Conservation (phyloP, 2,888 invertebrate genomes). For the Callimorpha dominula region DNA sequence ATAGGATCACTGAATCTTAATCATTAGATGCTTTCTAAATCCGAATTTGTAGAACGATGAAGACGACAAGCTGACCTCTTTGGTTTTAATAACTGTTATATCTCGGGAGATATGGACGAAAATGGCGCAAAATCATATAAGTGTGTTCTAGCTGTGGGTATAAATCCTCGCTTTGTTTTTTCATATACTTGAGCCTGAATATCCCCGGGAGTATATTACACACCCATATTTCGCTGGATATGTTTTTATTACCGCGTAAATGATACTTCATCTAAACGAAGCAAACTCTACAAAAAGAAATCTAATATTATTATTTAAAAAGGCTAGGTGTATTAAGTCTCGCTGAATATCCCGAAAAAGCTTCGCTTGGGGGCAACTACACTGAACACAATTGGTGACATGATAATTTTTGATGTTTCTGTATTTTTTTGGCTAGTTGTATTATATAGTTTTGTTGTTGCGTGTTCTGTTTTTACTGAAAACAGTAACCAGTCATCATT, state of each 20-base stretch:
- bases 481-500: not conserved
- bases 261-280: not conserved
- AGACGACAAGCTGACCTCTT: not conserved
- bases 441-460: not conserved
- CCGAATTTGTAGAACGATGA: no score
- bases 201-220: not conserved
- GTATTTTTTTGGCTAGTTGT: not conserved
- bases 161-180: not conserved
- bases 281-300: not conserved
- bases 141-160: not conserved
- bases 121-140: not conserved
- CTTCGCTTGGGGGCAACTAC: not conserved
- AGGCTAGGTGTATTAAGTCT: not conserved
- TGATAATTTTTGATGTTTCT: not conserved
- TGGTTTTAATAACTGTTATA: not conserved
- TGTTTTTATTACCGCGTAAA: not conserved
- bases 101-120: not conserved
- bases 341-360: not conserved
- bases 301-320: not conserved
- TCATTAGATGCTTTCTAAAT: no score
- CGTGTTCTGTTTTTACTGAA: not conserved
- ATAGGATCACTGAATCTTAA: not conserved
- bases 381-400: not conserved
- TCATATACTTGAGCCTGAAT: not conserved
- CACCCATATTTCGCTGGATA: not conserved